Evolutionary conservation across 2,113 vertebrate species (phyloP).

Genomic region (Chunga burmeisteri): DNA sequence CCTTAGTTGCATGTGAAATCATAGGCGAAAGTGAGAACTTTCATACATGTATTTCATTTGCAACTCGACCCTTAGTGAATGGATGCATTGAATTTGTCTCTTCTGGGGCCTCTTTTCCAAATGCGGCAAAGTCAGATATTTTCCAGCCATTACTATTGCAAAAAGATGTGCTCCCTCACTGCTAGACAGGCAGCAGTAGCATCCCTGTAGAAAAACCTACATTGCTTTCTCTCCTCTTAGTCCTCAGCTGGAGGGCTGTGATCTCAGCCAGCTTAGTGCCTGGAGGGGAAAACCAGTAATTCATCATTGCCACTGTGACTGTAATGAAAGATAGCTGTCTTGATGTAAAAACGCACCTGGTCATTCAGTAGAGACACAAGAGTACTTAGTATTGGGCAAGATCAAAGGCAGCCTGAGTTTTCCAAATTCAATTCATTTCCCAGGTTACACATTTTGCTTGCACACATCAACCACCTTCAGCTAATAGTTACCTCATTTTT

Average conservation of each 20-base stretch:
- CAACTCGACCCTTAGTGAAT: background rate
- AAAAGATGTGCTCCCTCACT: background rate
- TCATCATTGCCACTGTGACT: background rate
- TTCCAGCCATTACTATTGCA: background rate
- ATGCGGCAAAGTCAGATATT: background rate
- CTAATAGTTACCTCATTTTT: slow-evolving; percentile 40
- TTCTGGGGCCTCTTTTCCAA: background rate
- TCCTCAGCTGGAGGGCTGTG: background rate
- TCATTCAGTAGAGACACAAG: background rate
- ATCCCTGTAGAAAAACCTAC: background rate
- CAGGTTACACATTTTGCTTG: background rate
- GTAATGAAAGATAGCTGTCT: background rate
- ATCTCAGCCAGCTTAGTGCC: background rate
- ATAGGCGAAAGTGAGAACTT: background rate
- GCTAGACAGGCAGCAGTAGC: background rate
- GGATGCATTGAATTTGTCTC: background rate
- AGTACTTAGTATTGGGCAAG: background rate
- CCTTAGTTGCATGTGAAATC: background rate
- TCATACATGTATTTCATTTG: background rate
- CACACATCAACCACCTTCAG: background rate
- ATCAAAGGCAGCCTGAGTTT: slow-evolving; percentile 20
- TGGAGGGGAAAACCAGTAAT: background rate
- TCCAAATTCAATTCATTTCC: background rate
- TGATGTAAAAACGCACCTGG: background rate
- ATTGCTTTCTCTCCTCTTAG: background rate